Base-by-base conservation (phyloP, 1,140 invertebrate species). In the Goniozus legneri region DNA sequence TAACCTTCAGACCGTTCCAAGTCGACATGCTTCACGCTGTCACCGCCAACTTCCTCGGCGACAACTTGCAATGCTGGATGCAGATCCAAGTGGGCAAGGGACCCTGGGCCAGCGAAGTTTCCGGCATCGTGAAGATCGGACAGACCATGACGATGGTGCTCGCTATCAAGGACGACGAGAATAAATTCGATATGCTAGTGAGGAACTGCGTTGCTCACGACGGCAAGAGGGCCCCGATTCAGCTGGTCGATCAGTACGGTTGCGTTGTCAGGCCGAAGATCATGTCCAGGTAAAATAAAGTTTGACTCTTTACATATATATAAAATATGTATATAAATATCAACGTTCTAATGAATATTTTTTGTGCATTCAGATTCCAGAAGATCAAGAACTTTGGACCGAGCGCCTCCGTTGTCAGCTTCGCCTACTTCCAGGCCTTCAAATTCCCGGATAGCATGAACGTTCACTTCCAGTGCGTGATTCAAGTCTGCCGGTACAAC, bases 381-480 rank as follows among this genome's bases (percentile, higher is more conserved):
- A 96, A 96, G 75, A 92, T 95, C 50, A 94, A 95, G 77, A 95
- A 95, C 78, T 96, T 95, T 51, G 93, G 92, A 1, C 88, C 91
- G 1, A 92, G 89, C 19, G 93, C 93, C 3, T 93, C 91, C 0
- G 93, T 95, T 0, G 89, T 96, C 1, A 92, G 90, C 37, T 96
- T 94, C 64, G 92, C 93, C 2, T 93, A 95, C 75, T 96, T 96
- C 87, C 90, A 93, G 76, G 92, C 92, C 1, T 96, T 95, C 77
- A 95, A 96, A 73, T 96, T 96, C 84, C 92, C 92, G 0, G 92
- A 96, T 68, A 94, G 91, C 8, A 95, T 95, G 92, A 94, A 95
- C 65, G 92, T 96, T 2, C 92, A 95, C 79, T 96, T 96, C 86
- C 93, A 96, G 71, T 95, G 92, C 66, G 91, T 94, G 2, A 95